Evolutionary conservation across 2,113 vertebrate species (phyloP).

Genomic region (Rhinogobius similis): DNA sequence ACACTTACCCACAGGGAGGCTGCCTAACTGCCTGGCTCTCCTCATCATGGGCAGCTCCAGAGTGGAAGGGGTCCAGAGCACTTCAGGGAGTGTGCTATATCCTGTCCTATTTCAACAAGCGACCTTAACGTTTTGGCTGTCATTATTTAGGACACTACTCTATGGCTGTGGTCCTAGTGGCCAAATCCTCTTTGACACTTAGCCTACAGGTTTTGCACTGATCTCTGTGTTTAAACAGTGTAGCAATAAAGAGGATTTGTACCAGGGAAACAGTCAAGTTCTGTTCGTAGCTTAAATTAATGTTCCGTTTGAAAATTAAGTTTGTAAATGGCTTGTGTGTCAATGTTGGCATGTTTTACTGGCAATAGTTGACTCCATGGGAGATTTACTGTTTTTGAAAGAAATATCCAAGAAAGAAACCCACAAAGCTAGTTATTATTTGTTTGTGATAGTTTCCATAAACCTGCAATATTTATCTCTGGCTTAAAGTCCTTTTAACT

Average conservation of each 20-base stretch:
- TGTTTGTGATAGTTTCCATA: too few species aligned
- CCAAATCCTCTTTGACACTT: not conserved
- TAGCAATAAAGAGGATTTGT: slow-evolving; percentile 8
- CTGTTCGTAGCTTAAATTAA: not conserved
- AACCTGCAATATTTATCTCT: too few species aligned
- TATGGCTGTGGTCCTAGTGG: not conserved
- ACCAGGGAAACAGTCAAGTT: not conserved
- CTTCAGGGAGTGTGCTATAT: slow-evolving; percentile 31
- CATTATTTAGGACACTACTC: not conserved
- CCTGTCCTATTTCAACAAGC: slow-evolving; percentile 31
- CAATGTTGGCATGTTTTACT: too few species aligned
- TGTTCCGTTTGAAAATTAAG: not conserved
- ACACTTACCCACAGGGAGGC: slow-evolving; percentile 3
- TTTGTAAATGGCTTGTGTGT: too few species aligned
- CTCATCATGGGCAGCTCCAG: slow-evolving; percentile 29
- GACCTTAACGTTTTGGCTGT: slow-evolving; percentile 3
- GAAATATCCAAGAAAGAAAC: too few species aligned
- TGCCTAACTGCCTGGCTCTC: slow-evolving; percentile 23
- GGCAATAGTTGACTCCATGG: too few species aligned
- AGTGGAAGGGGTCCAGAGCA: slow-evolving; percentile 27
- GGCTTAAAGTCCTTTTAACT: too few species aligned
- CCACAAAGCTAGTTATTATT: too few species aligned
- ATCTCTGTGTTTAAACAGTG: slow-evolving; percentile 17
- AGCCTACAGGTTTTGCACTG: slow-evolving; percentile 2
- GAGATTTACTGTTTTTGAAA: too few species aligned